Percentiles rank a stretch among this genome's conserved stretches.
These are phyloP conservation scores for Argyra leucocephala DNA, from an alignment of 2,888 invertebrate genomes.

Conservation along the genomic window DNA sequence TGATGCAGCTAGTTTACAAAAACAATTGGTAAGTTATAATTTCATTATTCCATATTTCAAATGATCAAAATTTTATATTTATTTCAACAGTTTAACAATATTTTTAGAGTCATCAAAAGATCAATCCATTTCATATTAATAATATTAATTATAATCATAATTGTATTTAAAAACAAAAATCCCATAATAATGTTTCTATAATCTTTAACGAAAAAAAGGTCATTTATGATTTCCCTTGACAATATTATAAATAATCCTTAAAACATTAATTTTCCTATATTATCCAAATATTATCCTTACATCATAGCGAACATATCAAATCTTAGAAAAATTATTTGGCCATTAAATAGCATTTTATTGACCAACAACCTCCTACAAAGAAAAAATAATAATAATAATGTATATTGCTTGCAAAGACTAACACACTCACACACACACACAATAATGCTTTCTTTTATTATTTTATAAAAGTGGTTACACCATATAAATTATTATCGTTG, in stretches of 20 bases:
- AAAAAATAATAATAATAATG: too few species aligned
- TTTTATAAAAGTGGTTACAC: too few species aligned
- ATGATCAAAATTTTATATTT: too few species aligned
- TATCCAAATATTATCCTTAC: neutral
- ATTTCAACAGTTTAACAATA: too few species aligned
- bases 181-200: neutral
- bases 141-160: too few species aligned
- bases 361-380: neutral
- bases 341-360: slow-evolving; percentile 1
- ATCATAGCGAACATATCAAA: slow-evolving; percentile 6
- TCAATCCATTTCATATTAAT: too few species aligned
- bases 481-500: too few species aligned
- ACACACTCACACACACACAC: neutral
- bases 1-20: slow-evolving; percentile 64
- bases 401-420: too few species aligned
- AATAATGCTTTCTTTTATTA: too few species aligned
- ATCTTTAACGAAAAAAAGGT: neutral
- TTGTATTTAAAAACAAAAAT: neutral
- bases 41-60: too few species aligned
- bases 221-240: slow-evolving; percentile 1
- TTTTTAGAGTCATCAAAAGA: too few species aligned
- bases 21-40: slow-evolving; percentile 62
- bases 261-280: neutral
- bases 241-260: neutral
- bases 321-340: neutral